Evolutionary conservation across 2,888 invertebrate genomes (phyloP).

Genomic region (Apamea epomidion): DNA sequence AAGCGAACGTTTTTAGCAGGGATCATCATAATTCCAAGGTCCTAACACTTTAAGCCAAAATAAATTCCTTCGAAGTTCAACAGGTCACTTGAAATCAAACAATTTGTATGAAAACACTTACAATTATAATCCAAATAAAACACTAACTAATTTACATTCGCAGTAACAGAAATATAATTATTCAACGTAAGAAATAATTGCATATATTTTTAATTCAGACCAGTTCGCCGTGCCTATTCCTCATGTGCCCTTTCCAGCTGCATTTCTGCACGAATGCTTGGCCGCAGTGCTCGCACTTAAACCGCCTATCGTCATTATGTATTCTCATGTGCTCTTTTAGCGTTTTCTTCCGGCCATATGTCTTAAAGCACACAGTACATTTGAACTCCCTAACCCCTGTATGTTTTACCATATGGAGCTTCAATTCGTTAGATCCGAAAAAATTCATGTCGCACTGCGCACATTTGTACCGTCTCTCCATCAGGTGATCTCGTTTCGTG

Average conservation of each 20-base stretch:
- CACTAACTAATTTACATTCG: neutral
- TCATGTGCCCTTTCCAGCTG: constrained; percentile 72
- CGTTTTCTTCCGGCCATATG: constrained; percentile 72
- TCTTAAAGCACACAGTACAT: constrained; percentile 75
- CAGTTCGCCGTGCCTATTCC: constrained; percentile 66
- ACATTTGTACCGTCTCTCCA: constrained; percentile 79
- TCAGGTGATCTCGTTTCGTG: constrained; percentile 78
- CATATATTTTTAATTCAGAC: constrained; percentile 30
- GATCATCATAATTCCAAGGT: neutral
- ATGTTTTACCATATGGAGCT: constrained; percentile 73
- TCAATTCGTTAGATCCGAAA: constrained; percentile 72
- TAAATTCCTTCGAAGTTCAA: neutral
- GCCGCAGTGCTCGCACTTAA: constrained; percentile 70
- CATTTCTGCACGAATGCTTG: constrained; percentile 72
- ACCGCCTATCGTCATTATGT: constrained; percentile 72
- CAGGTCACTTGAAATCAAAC: constrained; percentile 28
- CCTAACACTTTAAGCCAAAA: neutral
- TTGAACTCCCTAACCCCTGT: constrained; percentile 71
- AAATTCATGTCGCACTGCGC: constrained; percentile 77
- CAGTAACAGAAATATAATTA: constrained; percentile 21
- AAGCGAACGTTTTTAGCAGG: neutral
- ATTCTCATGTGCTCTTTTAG: constrained; percentile 74
- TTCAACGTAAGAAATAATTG: neutral
- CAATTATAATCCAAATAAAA: constrained; percentile 32
- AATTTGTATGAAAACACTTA: neutral